A percentile compares a stretch with the other conserved stretches of the same genome.
These are phyloP conservation scores for Oceanodroma leucorhoa DNA, from an alignment of 2,797 vertebrate genomes.

Conservation along the genomic window DNA sequence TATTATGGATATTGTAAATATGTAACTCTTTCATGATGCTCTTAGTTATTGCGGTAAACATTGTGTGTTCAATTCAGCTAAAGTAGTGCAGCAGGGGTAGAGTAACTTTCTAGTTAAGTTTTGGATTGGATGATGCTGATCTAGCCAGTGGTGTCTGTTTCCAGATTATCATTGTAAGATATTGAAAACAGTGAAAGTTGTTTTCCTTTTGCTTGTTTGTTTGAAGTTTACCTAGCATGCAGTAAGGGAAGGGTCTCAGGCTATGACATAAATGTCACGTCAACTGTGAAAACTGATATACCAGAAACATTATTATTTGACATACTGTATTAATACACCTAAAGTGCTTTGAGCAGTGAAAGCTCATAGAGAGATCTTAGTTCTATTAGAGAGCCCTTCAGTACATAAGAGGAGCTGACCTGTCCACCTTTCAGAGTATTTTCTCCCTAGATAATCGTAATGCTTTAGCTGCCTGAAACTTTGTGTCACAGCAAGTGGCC, in stretches of 20 bases:
- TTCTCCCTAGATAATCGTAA: neutral
- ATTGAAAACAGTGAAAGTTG: neutral
- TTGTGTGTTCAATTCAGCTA: neutral
- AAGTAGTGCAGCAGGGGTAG: neutral
- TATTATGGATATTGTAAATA: neutral
- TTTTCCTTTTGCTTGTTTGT: neutral
- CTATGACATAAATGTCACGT: neutral
- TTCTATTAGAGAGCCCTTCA: neutral
- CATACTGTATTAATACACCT: neutral
- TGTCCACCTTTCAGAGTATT: neutral
- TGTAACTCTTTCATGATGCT: accelerated
- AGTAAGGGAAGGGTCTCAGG: neutral
- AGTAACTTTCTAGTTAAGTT: neutral
- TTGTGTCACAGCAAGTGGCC: neutral
- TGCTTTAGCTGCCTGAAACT: neutral
- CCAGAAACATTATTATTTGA: neutral
- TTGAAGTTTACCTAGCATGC: neutral
- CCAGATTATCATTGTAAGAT: neutral
- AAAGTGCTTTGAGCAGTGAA: neutral
- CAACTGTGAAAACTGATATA: neutral
- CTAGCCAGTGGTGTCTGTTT: neutral
- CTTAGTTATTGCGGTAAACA: neutral
- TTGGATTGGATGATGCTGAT: neutral
- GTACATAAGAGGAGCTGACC: neutral
- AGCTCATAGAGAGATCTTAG: neutral